Conservation (phyloP, 2,888 invertebrate species). For the Galerucella calmariensis region DNA sequence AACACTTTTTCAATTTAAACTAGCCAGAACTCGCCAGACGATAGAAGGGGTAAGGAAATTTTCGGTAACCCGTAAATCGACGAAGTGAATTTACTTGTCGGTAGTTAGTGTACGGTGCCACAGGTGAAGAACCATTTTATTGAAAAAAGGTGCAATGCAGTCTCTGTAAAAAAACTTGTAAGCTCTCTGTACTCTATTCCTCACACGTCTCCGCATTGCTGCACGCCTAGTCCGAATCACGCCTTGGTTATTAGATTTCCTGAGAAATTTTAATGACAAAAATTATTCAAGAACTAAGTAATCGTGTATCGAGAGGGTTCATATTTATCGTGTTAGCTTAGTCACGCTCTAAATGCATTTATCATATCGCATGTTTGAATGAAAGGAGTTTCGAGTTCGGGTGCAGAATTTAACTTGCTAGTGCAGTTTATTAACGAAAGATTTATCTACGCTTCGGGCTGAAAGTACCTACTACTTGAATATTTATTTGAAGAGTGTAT, state of each 20-base stretch:
- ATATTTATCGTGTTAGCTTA: conserved; percentile 11
- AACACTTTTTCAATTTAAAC: too few relatives aligned
- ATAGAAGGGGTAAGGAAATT: too few relatives aligned
- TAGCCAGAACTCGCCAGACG: too few relatives aligned
- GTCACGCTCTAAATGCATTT: conserved; percentile 40
- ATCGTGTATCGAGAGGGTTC: conserved; percentile 12
- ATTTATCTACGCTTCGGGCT: conserved; percentile 18
- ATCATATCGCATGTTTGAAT: conserved; percentile 48
- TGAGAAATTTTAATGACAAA: conserved; percentile 17
- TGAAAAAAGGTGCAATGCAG: too few relatives aligned
- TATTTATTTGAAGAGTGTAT: conserved; percentile 9
- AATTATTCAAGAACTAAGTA: conserved; percentile 15
- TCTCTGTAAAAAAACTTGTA: background rate
- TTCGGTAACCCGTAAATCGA: too few relatives aligned
- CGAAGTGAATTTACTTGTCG: too few relatives aligned
- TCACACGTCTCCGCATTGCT: background rate
- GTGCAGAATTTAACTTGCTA: conserved; percentile 13
- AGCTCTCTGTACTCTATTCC: background rate
- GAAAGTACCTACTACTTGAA: background rate
- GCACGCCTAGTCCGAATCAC: background rate
- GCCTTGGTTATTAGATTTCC: conserved; percentile 7
- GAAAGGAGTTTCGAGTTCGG: conserved; percentile 30
- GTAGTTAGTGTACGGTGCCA: too few relatives aligned
- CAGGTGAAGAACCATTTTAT: too few relatives aligned
- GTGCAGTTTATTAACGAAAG: conserved; percentile 28